A percentile compares a stretch with the other conserved stretches of the same genome.
phyloP scores from a whole-genome alignment of 2,888 invertebrate species.

The Caradrina kadenii region DNA sequence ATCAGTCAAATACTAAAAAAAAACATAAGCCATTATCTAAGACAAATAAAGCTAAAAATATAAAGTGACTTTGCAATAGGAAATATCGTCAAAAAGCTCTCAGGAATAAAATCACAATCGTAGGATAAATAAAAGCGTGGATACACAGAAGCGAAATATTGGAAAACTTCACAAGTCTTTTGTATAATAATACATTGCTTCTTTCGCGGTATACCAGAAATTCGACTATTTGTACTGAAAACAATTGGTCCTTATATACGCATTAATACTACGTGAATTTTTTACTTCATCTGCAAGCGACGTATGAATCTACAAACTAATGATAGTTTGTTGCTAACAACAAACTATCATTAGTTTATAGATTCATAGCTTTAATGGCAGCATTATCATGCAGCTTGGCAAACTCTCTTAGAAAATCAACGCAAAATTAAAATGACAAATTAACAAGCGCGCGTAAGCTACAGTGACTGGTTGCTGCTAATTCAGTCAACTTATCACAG shows the following conservation, averaged over 20 bases:
- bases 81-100: conserved; percentile 47
- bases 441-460: no score
- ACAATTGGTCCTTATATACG: background rate
- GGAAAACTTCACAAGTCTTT: conserved; percentile 38
- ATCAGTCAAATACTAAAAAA: background rate
- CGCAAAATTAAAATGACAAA: no score
- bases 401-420: background rate
- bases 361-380: no score
- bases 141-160: conserved; percentile 41
- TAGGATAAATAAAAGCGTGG: conserved; percentile 28
- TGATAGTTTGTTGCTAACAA: no score
- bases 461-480: no score
- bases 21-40: conserved; percentile 8
- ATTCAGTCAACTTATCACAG: no score
- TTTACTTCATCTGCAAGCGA: background rate
- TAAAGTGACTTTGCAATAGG: conserved; percentile 38
- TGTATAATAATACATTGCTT: conserved; percentile 13
- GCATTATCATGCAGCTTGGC: background rate
- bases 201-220: conserved; percentile 3
- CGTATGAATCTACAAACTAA: no score
- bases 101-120: conserved; percentile 46
- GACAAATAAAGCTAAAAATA: conserved; percentile 40
- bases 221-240: conserved; percentile 2
- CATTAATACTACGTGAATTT: background rate
- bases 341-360: no score